Percentiles rank a stretch among this genome's conserved stretches.
Conservation (phyloP, 2,797 vertebrate species). For the Picus viridis region DNA sequence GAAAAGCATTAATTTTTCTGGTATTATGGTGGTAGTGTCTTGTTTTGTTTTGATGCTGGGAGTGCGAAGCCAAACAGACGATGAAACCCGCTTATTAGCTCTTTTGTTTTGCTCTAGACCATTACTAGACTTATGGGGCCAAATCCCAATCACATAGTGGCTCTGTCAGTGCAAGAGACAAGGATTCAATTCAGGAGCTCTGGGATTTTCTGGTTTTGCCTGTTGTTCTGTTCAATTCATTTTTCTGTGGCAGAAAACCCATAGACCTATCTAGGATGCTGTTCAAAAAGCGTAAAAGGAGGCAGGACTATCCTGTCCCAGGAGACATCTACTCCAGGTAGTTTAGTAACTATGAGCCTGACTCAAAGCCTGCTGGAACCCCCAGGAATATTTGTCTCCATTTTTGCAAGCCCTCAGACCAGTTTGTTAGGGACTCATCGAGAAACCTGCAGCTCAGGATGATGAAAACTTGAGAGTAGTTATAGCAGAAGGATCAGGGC, state of each 20-base stretch:
- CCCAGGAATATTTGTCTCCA: background rate
- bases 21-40: slow-evolving; percentile 62
- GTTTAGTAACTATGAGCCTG: background rate
- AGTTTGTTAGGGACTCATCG: fast-evolving
- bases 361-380: background rate
- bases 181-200: background rate
- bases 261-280: background rate
- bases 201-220: background rate
- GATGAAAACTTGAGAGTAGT: background rate
- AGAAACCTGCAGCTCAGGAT: background rate
- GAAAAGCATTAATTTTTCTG: slow-evolving; percentile 76
- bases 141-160: background rate
- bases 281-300: background rate
- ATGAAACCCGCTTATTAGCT: slow-evolving; percentile 50
- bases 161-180: background rate
- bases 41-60: slow-evolving; percentile 73
- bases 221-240: background rate
- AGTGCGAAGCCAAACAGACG: slow-evolving; percentile 60
- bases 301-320: background rate
- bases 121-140: slow-evolving; percentile 1
- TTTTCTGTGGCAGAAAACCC: background rate
- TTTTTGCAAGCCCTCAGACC: background rate
- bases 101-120: slow-evolving; percentile 56
- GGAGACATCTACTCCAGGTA: fast-evolving
- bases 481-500: background rate